Evolutionary conservation across 2,888 invertebrate species (phyloP).

Genomic region (Lithophane leautieri): DNA sequence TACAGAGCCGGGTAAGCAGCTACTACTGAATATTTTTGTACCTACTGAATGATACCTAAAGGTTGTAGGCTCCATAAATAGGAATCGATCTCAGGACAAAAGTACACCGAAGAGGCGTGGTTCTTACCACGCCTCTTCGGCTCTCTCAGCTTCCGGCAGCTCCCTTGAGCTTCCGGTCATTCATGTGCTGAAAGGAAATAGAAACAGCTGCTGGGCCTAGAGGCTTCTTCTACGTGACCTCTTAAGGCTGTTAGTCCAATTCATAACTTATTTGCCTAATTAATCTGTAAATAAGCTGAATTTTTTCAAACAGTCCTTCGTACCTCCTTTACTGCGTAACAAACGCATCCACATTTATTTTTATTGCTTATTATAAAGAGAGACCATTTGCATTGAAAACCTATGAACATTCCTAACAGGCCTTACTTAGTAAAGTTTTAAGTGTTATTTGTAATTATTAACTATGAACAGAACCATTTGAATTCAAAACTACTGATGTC

Average conservation of each 20-base stretch:
- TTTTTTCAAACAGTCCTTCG: not conserved
- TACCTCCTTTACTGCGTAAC: not conserved
- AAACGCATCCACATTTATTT: slow-evolving; percentile 35
- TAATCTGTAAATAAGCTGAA: not conserved
- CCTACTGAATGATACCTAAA: not conserved
- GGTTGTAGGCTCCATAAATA: not conserved
- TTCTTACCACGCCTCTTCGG: too few species aligned
- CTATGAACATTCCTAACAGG: slow-evolving; percentile 22
- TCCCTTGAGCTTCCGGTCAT: not conserved
- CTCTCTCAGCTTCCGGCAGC: too few species aligned
- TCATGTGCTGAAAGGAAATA: not conserved
- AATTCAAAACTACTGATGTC: slow-evolving; percentile 45
- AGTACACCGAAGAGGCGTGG: not conserved
- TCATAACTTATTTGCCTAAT: too few species aligned
- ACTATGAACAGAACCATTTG: slow-evolving; percentile 36
- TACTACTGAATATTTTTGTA: not conserved
- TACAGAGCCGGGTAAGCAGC: not conserved
- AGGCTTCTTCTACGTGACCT: not conserved
- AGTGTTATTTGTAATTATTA: slow-evolving; percentile 59
- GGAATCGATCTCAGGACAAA: not conserved
- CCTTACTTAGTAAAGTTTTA: slow-evolving; percentile 23
- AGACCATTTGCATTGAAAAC: slow-evolving; percentile 46
- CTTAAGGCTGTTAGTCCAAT: not conserved
- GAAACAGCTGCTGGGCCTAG: not conserved
- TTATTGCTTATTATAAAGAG: slow-evolving; percentile 39